These are phyloP conservation scores for Mirza zaza DNA, from an alignment of 2,113 vertebrate genomes.

Conservation along the genomic window DNA sequence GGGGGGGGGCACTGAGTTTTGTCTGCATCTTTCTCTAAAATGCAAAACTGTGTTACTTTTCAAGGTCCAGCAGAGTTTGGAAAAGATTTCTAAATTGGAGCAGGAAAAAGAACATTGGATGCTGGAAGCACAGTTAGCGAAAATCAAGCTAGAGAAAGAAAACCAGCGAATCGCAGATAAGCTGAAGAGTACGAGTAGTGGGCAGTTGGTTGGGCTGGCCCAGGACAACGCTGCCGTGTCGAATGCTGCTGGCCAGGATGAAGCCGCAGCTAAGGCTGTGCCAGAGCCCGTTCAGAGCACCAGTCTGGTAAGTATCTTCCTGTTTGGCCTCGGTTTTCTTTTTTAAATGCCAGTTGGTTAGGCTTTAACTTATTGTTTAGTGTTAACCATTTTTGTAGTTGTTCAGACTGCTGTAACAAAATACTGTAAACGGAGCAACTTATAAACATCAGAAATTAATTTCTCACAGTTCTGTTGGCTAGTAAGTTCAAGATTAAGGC, in stretches of 20 bases:
- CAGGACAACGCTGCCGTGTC: constrained; percentile 70
- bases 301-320: constrained; percentile 88
- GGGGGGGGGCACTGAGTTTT: neutral
- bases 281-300: constrained; percentile 85
- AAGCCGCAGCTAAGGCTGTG: constrained; percentile 76
- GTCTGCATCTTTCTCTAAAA: constrained; percentile 17
- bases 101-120: constrained; percentile 99
- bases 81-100: constrained; percentile 97
- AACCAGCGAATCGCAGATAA: constrained; percentile 90
- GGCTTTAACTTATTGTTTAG: neutral
- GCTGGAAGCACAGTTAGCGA: constrained; percentile 96
- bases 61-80: constrained; percentile 96
- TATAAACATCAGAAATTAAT: neutral
- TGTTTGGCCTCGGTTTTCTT: neutral
- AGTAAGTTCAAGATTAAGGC: neutral
- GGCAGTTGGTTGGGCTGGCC: constrained; percentile 69
- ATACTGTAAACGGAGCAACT: neutral
- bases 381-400: neutral
- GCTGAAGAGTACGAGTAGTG: constrained; percentile 80
- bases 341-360: neutral
- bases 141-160: constrained; percentile 96
- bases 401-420: neutral
- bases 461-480: neutral
- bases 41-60: constrained; percentile 49
- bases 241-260: constrained; percentile 72